Evolutionary conservation across 1,140 invertebrate species (phyloP).

Genomic region (Nixonia krombeini): DNA sequence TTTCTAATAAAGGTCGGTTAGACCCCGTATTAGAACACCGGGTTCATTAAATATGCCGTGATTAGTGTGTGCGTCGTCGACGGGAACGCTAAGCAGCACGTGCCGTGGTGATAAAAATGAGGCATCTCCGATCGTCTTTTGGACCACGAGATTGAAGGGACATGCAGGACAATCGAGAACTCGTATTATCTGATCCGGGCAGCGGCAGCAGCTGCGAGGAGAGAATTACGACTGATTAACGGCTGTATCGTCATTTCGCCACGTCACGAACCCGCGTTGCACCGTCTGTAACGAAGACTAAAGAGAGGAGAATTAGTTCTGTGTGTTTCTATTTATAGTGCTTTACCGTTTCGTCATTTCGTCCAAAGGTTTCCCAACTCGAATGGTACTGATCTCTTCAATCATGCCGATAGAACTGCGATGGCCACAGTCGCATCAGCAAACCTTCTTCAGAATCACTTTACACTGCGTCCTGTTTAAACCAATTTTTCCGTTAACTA

Average conservation of each 20-base stretch:
- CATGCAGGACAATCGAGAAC: slow-evolving; percentile 20
- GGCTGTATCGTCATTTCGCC: slow-evolving; percentile 22
- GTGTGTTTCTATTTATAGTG: slow-evolving; percentile 30
- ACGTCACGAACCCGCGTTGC: slow-evolving; percentile 29
- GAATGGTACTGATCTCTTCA: slow-evolving; percentile 27
- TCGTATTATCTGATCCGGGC: slow-evolving; percentile 3
- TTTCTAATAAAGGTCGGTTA: too few relatives aligned
- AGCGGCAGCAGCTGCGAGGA: slow-evolving; percentile 19
- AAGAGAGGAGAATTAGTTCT: slow-evolving; percentile 23
- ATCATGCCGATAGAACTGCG: slow-evolving; percentile 28
- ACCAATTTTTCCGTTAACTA: too few relatives aligned
- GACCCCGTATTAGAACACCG: too few relatives aligned
- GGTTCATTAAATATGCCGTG: too few relatives aligned
- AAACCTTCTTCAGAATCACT: too few relatives aligned
- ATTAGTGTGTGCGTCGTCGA: too few relatives aligned
- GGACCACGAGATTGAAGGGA: background rate
- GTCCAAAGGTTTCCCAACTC: slow-evolving; percentile 22
- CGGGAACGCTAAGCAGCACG: slow-evolving; percentile 4
- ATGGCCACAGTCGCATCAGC: slow-evolving; percentile 12
- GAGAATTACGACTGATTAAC: slow-evolving; percentile 38
- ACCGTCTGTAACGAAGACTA: slow-evolving; percentile 31
- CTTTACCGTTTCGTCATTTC: slow-evolving; percentile 27
- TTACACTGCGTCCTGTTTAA: too few relatives aligned
- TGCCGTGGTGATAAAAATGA: background rate
- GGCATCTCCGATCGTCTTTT: background rate